phyloP scores from a whole-genome alignment of 2,888 invertebrate species.

The Leistus spinibarbis region DNA sequence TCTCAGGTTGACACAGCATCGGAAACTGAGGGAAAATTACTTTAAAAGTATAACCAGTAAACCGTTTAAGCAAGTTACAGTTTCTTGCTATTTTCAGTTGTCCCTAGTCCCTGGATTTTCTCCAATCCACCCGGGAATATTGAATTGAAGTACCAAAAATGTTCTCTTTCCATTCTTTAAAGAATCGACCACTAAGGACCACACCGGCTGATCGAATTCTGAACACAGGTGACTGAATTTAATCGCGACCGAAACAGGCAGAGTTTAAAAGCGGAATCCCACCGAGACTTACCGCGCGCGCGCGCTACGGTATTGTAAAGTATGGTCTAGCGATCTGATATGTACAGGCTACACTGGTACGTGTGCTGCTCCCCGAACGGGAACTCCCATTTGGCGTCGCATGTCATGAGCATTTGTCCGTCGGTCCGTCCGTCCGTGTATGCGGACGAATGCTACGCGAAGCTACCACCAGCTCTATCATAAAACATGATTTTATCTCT shows the following conservation, averaged over 20 bases:
- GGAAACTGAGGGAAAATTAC: constrained; percentile 30
- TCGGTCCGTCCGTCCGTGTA: not conserved
- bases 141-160: constrained; percentile 28
- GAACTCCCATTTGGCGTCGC: constrained; percentile 16
- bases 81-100: constrained; percentile 30
- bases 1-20: not conserved
- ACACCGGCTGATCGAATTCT: no score
- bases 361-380: not conserved
- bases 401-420: constrained; percentile 27
- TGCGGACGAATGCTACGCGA: not conserved
- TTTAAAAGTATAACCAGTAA: constrained; percentile 36
- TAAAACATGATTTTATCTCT: not conserved
- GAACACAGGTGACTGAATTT: constrained; percentile 28
- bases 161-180: not conserved
- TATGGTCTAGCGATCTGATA: not conserved
- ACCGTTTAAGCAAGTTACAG: constrained; percentile 34
- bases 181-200: no score
- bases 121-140: constrained; percentile 23
- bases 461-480: not conserved
- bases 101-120: not conserved
- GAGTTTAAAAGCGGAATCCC: constrained; percentile 28
- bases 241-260: constrained; percentile 32
- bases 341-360: not conserved
- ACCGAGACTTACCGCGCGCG: constrained; percentile 9
- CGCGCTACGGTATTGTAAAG: not conserved